These are phyloP conservation scores for Falco rusticolus DNA, from an alignment of 2,797 vertebrate species.

Conservation along the genomic window DNA sequence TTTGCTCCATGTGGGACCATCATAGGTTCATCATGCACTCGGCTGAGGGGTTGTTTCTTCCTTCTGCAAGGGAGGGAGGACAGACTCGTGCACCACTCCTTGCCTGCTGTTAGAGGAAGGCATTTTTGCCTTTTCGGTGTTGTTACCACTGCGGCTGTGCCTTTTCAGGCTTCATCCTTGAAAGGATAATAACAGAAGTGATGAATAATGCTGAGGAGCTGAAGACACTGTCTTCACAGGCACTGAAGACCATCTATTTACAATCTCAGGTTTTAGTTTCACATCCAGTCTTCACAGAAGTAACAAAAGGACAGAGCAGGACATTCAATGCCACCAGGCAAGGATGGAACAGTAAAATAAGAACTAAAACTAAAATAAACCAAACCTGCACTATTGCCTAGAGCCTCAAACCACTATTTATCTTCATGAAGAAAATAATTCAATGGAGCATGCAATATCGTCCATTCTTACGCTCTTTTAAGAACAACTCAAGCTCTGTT, in stretches of 20 bases:
- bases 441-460: not conserved
- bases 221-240: not conserved
- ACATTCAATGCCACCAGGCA: not conserved
- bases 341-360: not conserved
- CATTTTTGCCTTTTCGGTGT: not conserved
- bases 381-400: not conserved
- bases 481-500: not conserved
- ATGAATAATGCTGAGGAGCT: not conserved
- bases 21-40: rapidly evolving
- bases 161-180: not conserved
- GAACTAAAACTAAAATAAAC: conserved; percentile 18
- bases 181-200: not conserved
- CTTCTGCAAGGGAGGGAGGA: not conserved
- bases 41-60: not conserved
- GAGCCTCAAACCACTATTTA: conserved; percentile 24
- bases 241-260: conserved; percentile 32
- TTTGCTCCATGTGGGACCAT: not conserved
- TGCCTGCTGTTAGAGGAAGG: not conserved
- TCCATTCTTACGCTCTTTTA: not conserved
- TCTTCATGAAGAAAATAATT: conserved; percentile 27
- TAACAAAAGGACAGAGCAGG: not conserved
- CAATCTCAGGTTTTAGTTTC: not conserved
- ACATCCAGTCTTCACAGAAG: not conserved
- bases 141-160: not conserved
- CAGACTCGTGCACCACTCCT: not conserved